Conservation (phyloP, 2,113 vertebrate genomes). For the Melospiza melodia region DNA sequence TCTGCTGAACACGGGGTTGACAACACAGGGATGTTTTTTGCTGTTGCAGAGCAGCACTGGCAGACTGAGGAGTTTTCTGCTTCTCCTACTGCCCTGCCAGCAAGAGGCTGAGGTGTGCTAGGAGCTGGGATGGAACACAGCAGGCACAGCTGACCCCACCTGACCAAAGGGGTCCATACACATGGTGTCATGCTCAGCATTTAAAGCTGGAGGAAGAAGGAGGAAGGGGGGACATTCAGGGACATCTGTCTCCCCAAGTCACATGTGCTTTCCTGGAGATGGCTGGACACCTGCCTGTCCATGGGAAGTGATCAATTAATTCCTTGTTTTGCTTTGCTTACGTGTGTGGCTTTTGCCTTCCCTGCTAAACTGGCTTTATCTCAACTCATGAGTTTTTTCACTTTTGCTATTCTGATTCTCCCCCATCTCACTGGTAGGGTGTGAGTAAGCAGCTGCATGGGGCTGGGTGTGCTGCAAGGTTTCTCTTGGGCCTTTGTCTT, state of each 20-base stretch:
- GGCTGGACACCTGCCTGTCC: background rate
- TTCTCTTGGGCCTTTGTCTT: background rate
- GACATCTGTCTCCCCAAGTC: background rate
- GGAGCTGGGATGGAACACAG: background rate
- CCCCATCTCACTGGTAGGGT: background rate
- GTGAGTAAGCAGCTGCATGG: background rate
- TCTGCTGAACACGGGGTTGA: background rate
- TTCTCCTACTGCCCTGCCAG: background rate
- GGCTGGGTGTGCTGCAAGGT: background rate
- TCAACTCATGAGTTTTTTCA: background rate
- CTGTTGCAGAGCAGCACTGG: background rate
- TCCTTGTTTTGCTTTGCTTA: background rate
- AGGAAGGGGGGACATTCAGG: background rate
- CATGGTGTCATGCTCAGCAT: background rate
- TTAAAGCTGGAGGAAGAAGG: background rate
- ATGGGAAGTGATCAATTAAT: background rate
- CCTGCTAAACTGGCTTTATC: background rate
- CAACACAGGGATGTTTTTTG: background rate
- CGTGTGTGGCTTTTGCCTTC: background rate
- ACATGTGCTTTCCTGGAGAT: background rate
- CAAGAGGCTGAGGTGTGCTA: background rate
- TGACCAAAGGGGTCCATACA: background rate
- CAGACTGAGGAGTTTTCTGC: background rate
- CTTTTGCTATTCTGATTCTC: background rate
- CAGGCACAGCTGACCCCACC: background rate